These are phyloP conservation scores for Heliconius ismenius DNA, from an alignment of 2,888 invertebrate species.

Conservation along the genomic window DNA sequence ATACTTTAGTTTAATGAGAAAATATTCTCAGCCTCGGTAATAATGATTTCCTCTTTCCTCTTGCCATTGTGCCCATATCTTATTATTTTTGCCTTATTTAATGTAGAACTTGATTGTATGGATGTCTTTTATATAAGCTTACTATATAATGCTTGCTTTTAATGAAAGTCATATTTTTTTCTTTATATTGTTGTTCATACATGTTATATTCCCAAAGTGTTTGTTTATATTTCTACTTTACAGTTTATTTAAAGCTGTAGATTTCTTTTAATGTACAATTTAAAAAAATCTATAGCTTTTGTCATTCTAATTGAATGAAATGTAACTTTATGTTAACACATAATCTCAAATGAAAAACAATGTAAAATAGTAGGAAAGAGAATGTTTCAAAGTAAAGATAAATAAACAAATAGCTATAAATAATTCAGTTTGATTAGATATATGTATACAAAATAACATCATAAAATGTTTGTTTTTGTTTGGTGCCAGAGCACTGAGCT, in stretches of 20 bases:
- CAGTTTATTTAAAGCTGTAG: background rate
- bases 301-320: background rate
- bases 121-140: background rate
- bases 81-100: conserved; percentile 21
- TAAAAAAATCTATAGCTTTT: background rate
- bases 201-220: background rate
- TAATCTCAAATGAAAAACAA: background rate
- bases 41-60: conserved; percentile 28
- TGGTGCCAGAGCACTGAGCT: background rate
- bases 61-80: conserved; percentile 1
- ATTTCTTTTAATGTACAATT: background rate
- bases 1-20: background rate
- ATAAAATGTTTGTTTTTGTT: conserved; percentile 11
- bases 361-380: background rate
- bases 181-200: background rate
- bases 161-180: background rate
- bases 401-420: conserved; percentile 8
- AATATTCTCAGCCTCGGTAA: background rate
- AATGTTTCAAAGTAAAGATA: background rate
- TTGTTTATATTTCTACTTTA: background rate
- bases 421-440: conserved; percentile 2
- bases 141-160: background rate
- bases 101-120: conserved; percentile 4
- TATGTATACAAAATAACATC: background rate
- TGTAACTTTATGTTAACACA: background rate